Base-by-base conservation (phyloP, 2,888 invertebrate species). In the Chymomyza fuscimana region DNA sequence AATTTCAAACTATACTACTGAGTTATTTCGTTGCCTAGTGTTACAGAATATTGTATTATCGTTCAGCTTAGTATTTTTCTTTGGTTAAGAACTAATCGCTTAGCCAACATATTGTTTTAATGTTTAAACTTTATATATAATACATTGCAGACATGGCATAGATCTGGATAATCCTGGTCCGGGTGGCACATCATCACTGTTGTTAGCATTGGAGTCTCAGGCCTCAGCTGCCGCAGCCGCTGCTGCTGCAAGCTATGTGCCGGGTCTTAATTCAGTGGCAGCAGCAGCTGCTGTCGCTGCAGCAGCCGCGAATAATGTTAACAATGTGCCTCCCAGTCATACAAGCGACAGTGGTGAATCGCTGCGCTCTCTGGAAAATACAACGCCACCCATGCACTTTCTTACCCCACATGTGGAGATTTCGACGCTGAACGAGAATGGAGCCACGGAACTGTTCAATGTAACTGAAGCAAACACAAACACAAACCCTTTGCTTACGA, bases 351-450 rank as follows among this genome's bases (percentile, higher is more conserved):
- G 96, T 77, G 96, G 96, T 0, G 96, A 97, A 86, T 96, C 96
- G 79, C 95, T 95, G 65, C 93, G 96, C 69, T 96, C 96, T 0
- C 94, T 95, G n/a, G 96, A 97, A 89, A 97, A 97, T 88, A 96
- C 96, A 9, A 97, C 97, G 60, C 97, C 97, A 12, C 97, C 97
- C 0, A 97, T 97, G 96, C 97, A 97, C 91, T 97, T 97, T 90
- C 93, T 97, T 54, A 97, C 97, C 51, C 97, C 97, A 6, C 97
- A 97, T 83, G 97, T 97, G 50, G 97, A 97, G 93, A 97, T 97
- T 91, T 97, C 96, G 54, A 97, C 96, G 62, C 96, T 97, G 94
- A 95, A 96, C 19, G 96, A 96, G 89, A 95, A 95, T 74, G 96
- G 96, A 80, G 95, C 95, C 75, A 75, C 86, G 74, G 95, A 95